These are phyloP conservation scores for Atrichornis clamosus DNA, from an alignment of 2,113 vertebrate genomes.

Conservation along the genomic window DNA sequence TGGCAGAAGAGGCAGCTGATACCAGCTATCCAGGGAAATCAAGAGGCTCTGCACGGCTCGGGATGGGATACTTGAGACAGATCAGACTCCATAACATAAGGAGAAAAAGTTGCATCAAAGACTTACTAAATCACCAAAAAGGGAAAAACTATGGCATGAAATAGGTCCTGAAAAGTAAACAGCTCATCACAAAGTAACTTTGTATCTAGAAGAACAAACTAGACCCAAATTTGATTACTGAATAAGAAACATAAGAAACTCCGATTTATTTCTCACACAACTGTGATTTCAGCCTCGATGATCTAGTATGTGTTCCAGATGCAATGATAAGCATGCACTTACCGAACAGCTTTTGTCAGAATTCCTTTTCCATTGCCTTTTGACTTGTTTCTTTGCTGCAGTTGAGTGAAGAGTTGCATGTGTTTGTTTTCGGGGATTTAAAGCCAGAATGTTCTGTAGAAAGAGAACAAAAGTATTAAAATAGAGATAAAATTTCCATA, in stretches of 20 bases:
- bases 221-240: not conserved
- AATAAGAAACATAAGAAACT: not conserved
- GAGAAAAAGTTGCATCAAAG: not conserved
- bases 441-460: conserved; percentile 80
- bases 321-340: conserved; percentile 53
- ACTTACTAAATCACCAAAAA: not conserved
- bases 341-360: conserved; percentile 81
- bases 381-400: conserved; percentile 82
- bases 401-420: conserved; percentile 82
- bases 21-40: not conserved
- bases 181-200: not conserved
- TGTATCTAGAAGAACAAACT: not conserved
- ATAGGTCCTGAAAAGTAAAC: not conserved
- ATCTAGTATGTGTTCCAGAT: not conserved
- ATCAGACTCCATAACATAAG: not conserved
- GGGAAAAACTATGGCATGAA: not conserved
- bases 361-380: conserved; percentile 92
- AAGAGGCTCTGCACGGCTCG: rapidly evolving
- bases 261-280: not conserved
- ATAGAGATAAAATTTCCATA: not conserved
- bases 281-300: not conserved
- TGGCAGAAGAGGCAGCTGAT: not conserved
- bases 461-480: not conserved
- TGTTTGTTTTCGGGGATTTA: conserved; percentile 83
- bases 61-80: not conserved